Evolutionary conservation across 1,140 invertebrate genomes (phyloP).

Genomic region (Caenorhabditis inopinata): DNA sequence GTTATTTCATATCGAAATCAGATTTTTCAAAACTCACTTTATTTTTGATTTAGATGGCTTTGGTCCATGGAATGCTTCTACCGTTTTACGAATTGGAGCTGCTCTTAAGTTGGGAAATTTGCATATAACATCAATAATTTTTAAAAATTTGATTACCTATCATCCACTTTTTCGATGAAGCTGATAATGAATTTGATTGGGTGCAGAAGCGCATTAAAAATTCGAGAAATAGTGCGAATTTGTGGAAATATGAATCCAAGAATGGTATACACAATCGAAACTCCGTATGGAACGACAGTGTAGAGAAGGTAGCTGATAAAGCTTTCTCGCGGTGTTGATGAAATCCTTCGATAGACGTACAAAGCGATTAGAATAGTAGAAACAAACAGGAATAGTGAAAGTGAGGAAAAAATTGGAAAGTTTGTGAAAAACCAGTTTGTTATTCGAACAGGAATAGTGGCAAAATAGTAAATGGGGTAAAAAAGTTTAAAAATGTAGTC

Average conservation of each 20-base stretch:
- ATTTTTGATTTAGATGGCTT: neutral
- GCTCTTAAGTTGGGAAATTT: slow-evolving; percentile 29
- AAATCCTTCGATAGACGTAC: neutral
- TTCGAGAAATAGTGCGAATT: neutral
- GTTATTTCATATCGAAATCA: neutral
- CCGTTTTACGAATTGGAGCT: slow-evolving; percentile 23
- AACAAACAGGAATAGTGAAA: neutral
- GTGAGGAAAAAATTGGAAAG: slow-evolving; percentile 2
- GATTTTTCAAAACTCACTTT: neutral
- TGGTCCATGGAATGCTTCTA: neutral
- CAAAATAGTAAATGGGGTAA: neutral
- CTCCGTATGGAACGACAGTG: slow-evolving; percentile 6
- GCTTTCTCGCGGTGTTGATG: neutral
- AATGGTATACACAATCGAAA: slow-evolving; percentile 16
- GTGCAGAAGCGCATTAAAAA: neutral
- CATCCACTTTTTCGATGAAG: slow-evolving; percentile 22
- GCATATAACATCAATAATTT: neutral
- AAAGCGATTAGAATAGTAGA: neutral
- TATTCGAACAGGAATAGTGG: slow-evolving; percentile 1
- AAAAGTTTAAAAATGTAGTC: neutral
- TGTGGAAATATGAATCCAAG: slow-evolving; percentile 28
- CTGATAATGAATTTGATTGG: slow-evolving; percentile 30
- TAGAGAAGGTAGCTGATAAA: slow-evolving; percentile 31
- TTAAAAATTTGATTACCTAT: neutral
- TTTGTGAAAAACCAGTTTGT: slow-evolving; percentile 20